Evolutionary conservation across 2,888 invertebrate species (phyloP), one percentile per base, ranked within the genome.

Genomic region (Perithous albicinctus): DNA sequence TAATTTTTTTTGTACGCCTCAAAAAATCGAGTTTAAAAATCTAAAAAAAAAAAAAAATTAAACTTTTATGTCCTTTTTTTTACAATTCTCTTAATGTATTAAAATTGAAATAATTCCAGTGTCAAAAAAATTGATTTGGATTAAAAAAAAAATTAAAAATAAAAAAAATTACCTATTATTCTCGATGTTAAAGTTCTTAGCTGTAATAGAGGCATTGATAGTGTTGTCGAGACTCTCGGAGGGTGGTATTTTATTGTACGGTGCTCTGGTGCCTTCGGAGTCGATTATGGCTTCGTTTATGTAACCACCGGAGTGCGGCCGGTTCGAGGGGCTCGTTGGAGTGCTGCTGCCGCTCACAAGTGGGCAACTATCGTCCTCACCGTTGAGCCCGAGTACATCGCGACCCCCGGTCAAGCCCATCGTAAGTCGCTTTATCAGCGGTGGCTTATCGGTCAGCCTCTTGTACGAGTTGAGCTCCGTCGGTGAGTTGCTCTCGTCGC

Each of bases 401-500:
- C 90, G 90, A 61, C 92, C 92, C 75, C 90, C 88, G 78, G 96
- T 95, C 83, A 97, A 93, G 1, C 96, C 97, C 94, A 97, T 95
- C 67, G 97, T 96, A 84, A 97, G 94, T 70, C 97, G 94, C 93
- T 96, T 96, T 89, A 95, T 94, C 89, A 97, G 94, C 69, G 97
- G 97, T 79, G 97, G 97, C 91, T 97, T 96, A 92, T 97, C 97
- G 82, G 95, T 94, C 91, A 97, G 95, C 89, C 97, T 94, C 91
- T 97, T 96, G 93, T 97, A 97, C 90, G 97, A 96, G 93, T 96
- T 97, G 93, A 97, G 94, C 94, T 97, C 97, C 67, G 97, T 97
- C 61, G 97, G 97, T 8, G 97, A 97, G 93, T 96, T 96, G 90
- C 97, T 97, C 93, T 97, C 97, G 92, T 97, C 97, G 86, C 97